These are phyloP conservation scores for Hipparchia sbordonii DNA, from an alignment of 2,888 invertebrate species.

Conservation along the genomic window DNA sequence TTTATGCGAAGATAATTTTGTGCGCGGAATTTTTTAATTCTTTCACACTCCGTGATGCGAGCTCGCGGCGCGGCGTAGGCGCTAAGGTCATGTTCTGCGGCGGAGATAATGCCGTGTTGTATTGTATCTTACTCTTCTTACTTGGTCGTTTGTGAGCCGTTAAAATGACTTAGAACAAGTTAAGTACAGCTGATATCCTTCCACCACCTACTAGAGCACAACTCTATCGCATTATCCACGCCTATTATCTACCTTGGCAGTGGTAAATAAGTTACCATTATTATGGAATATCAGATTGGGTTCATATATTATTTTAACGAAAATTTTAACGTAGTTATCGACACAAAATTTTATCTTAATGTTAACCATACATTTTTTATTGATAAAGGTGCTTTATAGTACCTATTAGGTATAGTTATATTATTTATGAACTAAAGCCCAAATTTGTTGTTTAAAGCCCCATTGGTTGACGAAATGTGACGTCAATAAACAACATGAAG, in stretches of 20 bases:
- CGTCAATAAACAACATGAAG: no score
- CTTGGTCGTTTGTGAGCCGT: conserved; percentile 26
- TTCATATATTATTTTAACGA: no score
- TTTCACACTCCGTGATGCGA: conserved; percentile 57
- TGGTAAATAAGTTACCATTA: no score
- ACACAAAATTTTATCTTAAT: no score
- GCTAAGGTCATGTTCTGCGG: conserved; percentile 42
- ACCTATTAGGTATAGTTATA: no score
- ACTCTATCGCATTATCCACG: background rate
- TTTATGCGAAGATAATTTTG: conserved; percentile 82
- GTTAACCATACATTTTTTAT: no score
- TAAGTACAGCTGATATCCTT: background rate
- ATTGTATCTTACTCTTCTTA: conserved; percentile 27
- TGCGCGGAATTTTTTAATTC: conserved; percentile 69
- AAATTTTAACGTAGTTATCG: no score
- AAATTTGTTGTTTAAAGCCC: no score
- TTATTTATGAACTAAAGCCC: no score
- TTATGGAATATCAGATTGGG: no score
- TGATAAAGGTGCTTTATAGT: no score
- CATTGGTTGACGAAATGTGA: no score
- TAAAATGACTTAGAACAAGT: conserved; percentile 23
- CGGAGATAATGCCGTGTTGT: conserved; percentile 33
- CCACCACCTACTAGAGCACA: background rate
- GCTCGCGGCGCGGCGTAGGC: conserved; percentile 49
- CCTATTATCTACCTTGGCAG: background rate